phyloP scores from a whole-genome alignment of 2,797 vertebrate genomes.

The Alosa sapidissima region DNA sequence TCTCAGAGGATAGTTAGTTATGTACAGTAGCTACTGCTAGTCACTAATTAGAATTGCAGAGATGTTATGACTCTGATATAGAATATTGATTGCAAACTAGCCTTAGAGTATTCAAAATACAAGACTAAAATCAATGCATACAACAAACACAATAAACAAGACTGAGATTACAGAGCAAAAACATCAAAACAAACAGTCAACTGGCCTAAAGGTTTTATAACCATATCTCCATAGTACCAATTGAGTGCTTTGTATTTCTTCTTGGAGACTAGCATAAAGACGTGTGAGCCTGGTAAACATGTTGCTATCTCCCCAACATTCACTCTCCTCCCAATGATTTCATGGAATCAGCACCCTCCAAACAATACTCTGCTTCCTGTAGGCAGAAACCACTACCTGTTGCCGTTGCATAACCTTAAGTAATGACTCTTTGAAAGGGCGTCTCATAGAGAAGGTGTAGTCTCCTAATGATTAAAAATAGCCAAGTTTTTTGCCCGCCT shows the following conservation, averaged over 20 bases:
- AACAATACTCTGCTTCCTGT: conserved; percentile 14
- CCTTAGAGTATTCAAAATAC: background rate
- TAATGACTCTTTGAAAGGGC: background rate
- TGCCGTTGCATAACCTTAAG: background rate
- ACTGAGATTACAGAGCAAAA: background rate
- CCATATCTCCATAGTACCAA: no score
- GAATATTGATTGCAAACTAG: background rate
- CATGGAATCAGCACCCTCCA: background rate
- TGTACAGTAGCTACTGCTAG: no score
- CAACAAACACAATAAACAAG: background rate
- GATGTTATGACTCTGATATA: no score
- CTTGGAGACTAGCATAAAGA: background rate
- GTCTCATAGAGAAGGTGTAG: background rate
- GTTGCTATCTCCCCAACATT: background rate
- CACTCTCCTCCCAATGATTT: background rate
- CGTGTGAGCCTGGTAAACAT: background rate
- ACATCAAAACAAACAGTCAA: no score
- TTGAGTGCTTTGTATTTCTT: no score
- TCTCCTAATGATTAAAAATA: background rate
- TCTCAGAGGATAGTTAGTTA: background rate
- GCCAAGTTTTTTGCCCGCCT: background rate
- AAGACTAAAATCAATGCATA: background rate
- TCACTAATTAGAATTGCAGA: no score
- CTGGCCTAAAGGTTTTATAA: no score
- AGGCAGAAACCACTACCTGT: background rate